Evolutionary conservation across 2,888 invertebrate genomes (phyloP).

Genomic region (Lobophora halterata): DNA sequence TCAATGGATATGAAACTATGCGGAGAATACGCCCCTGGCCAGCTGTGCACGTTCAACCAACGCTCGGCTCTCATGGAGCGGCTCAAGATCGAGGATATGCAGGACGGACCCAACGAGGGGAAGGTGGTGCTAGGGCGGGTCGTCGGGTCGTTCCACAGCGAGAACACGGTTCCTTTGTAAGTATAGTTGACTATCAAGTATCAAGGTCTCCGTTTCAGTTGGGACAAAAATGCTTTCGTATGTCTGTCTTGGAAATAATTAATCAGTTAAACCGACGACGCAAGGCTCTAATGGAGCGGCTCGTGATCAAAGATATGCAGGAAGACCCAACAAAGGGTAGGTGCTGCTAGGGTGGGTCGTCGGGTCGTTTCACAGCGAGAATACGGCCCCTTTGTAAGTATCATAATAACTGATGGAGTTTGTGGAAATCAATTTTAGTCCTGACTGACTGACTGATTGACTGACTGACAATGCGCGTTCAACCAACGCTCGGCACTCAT

Average conservation of each 20-base stretch:
- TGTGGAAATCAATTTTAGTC: too few species aligned
- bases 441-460: too few species aligned
- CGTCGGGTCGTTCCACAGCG: slow-evolving; percentile 88
- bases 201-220: too few species aligned
- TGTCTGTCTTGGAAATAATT: too few species aligned
- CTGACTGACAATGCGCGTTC: slow-evolving; percentile 44
- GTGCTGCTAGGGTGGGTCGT: slow-evolving; percentile 90
- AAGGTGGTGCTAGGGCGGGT: slow-evolving; percentile 89
- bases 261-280: too few species aligned
- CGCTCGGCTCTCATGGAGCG: slow-evolving; percentile 53
- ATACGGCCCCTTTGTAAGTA: slow-evolving; percentile 89
- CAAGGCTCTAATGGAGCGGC: slow-evolving; percentile 51
- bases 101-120: slow-evolving; percentile 83
- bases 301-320: slow-evolving; percentile 75
- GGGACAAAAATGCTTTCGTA: too few species aligned
- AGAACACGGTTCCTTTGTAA: slow-evolving; percentile 90
- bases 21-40: slow-evolving; percentile 82
- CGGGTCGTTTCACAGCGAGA: slow-evolving; percentile 88
- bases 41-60: slow-evolving; percentile 42
- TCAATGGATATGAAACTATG: slow-evolving; percentile 84
- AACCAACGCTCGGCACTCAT: slow-evolving; percentile 54
- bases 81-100: slow-evolving; percentile 74
- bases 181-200: too few species aligned
- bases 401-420: too few species aligned
- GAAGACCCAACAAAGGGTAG: slow-evolving; percentile 82